Conservation (phyloP, 2,113 vertebrate species). For the Struthio camelus region DNA sequence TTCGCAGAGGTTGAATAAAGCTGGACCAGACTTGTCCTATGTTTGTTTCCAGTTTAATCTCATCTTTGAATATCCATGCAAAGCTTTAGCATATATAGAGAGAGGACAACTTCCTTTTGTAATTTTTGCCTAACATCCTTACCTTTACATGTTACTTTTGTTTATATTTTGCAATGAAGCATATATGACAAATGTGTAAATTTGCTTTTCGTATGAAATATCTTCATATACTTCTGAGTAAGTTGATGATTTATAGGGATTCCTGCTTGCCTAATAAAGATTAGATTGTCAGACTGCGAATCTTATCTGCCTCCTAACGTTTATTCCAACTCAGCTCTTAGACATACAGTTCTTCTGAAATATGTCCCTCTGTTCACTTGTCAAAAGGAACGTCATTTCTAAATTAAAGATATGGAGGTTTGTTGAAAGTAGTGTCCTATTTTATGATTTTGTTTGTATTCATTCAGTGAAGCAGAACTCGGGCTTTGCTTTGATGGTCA, state of each 20-base stretch:
- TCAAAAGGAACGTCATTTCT: not conserved
- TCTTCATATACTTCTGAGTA: not conserved
- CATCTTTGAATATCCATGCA: not conserved
- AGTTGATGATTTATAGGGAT: not conserved
- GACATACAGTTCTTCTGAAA: not conserved
- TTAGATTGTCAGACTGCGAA: not conserved
- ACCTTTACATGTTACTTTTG: not conserved
- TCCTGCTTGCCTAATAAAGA: not conserved
- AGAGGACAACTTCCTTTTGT: not conserved
- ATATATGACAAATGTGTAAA: not conserved
- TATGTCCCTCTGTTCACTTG: not conserved
- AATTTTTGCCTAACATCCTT: not conserved
- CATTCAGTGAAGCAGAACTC: not conserved
- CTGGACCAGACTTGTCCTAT: not conserved
- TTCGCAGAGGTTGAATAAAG: not conserved
- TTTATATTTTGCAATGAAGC: not conserved
- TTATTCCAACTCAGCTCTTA: not conserved
- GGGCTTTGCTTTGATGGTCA: slow-evolving; percentile 22
- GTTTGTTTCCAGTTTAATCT: not conserved
- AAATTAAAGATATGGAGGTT: not conserved
- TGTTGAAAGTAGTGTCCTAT: not conserved
- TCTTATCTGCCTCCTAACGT: not conserved
- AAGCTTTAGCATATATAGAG: not conserved
- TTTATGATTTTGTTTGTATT: not conserved
- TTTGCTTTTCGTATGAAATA: not conserved